Base-by-base conservation (phyloP, 2,797 vertebrate species). In the Gallinago stenura region DNA sequence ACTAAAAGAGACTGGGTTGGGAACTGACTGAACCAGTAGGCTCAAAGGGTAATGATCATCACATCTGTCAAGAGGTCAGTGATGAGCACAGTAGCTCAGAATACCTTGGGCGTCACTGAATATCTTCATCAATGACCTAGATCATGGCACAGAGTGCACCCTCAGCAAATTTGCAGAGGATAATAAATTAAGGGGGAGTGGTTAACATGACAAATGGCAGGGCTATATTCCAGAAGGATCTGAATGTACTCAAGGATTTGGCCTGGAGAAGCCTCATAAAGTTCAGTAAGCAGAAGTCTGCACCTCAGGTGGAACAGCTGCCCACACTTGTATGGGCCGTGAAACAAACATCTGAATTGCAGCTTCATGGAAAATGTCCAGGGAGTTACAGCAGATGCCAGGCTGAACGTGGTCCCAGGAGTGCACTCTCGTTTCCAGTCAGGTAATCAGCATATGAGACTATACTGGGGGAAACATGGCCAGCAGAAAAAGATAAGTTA, bases 51-150 rank as follows among this genome's bases (percentile, higher is more conserved):
- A 53, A 3, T 24, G 41, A 79, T 90, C 24, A 39, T 71, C 65
- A 31, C 25, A 24, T 86, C 39, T 78, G 22, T 56, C 60, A 56
- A 12, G 79, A 73, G 83, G 85, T 66, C 86, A 81, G n/a, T 48
- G 53, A 81, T 51, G 53, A 83, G 45, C 61, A 86, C 41, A 61
- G 50, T 41, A 79, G 22, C 51, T 90, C 33, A 53, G 83, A 18
- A 68, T 83, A 69, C 18, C 21, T 22, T 58, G 41, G 41, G 22
- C 4, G 1, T 90, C 61, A 84, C 71, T 79, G 51, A 79, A 3
- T 92, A 31, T 60, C 78, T 95, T 91, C 89, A 92, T 94, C 89
- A 89, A 3, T 89, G 84, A 93, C 91, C 91, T 91, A 93, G 82
- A 89, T 93, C 71, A 70, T 92, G 91, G 87, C 84, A 89, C 58